phyloP scores from a whole-genome alignment of 2,113 vertebrate species.

The Rhea americana region DNA sequence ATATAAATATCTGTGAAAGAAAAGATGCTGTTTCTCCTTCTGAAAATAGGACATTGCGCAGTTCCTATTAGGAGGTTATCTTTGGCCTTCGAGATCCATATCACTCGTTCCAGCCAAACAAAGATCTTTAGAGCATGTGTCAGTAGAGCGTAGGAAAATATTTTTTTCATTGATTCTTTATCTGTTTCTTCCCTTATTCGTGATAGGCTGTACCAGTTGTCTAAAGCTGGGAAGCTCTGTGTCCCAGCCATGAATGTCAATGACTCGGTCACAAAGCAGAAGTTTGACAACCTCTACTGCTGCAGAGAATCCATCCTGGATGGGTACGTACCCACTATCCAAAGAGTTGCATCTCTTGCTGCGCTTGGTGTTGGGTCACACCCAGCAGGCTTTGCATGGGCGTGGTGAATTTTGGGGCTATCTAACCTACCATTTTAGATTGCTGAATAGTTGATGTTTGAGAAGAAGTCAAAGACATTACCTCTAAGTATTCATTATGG shows the following conservation, averaged over 20 bases:
- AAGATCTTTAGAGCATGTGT: fast-evolving
- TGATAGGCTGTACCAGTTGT: slow-evolving; percentile 92
- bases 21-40: background rate
- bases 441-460: background rate
- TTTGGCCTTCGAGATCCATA: background rate
- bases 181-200: background rate
- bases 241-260: slow-evolving; percentile 99
- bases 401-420: background rate
- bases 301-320: slow-evolving; percentile 96
- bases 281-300: slow-evolving; percentile 98
- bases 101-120: background rate
- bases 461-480: background rate
- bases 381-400: background rate
- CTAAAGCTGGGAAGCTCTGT: slow-evolving; percentile 94
- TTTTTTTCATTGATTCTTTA: background rate
- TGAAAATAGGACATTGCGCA: background rate
- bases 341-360: background rate
- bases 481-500: background rate
- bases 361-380: fast-evolving
- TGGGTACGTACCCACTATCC: slow-evolving; percentile 75
- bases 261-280: slow-evolving; percentile 97
- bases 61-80: background rate
- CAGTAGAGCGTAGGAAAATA: fast-evolving
- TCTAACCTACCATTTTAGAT: fast-evolving
- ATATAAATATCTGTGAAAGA: background rate